Conservation (phyloP, 2,888 invertebrate species). For the Barypeithes pellucidus region DNA sequence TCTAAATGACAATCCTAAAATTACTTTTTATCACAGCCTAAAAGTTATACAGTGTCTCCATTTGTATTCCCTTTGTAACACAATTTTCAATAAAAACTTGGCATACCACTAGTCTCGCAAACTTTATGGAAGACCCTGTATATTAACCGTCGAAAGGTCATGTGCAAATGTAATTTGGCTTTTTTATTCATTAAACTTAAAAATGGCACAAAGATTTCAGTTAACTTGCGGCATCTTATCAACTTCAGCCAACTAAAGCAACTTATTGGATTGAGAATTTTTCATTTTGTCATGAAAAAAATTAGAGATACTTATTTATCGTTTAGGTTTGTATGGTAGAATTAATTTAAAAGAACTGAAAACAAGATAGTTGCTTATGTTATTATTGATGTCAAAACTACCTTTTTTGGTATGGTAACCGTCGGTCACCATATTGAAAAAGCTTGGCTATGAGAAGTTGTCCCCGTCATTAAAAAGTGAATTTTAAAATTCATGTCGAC, state of each 20-base stretch:
- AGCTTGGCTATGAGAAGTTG: too few relatives aligned
- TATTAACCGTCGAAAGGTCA: constrained; percentile 18
- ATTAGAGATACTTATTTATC: background rate
- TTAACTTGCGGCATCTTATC: constrained; percentile 4
- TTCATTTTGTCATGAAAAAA: background rate
- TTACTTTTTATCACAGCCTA: constrained; percentile 37
- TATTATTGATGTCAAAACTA: background rate
- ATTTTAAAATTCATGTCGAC: background rate
- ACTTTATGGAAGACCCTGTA: constrained; percentile 1
- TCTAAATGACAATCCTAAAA: constrained; percentile 35
- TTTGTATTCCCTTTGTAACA: background rate
- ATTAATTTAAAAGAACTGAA: background rate
- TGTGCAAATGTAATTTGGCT: constrained; percentile 39
- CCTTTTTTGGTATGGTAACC: background rate
- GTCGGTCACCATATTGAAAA: too few relatives aligned
- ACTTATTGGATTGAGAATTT: background rate
- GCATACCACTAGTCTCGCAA: background rate
- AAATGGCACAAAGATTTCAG: constrained; percentile 32
- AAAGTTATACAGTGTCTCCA: constrained; percentile 11
- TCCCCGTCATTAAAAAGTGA: background rate
- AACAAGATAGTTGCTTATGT: background rate
- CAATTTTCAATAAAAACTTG: too few relatives aligned
- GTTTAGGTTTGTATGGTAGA: background rate
- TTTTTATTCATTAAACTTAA: constrained; percentile 31
- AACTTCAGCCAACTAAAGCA: background rate